Percentiles rank a stretch among this genome's conserved stretches.
Conservation (phyloP, 2,797 vertebrate genomes). For the Peromyscus eremicus region DNA sequence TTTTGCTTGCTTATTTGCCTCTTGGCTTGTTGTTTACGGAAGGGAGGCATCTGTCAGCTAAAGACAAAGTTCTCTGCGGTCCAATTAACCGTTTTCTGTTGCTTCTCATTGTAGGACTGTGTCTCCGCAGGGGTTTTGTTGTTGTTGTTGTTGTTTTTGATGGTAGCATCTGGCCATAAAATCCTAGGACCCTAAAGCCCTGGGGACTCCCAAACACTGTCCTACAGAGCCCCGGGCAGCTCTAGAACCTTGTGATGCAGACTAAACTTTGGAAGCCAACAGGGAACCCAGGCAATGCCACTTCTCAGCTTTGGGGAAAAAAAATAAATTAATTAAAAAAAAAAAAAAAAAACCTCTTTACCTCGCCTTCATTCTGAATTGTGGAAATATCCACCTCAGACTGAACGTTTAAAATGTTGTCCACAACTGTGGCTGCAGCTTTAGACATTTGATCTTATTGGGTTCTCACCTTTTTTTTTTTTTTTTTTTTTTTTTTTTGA, state of each 20-base stretch:
- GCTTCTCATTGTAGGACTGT: background rate
- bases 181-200: background rate
- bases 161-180: background rate
- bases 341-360: background rate
- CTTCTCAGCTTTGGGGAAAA: background rate
- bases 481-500: background rate
- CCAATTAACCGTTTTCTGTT: background rate
- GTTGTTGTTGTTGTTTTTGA: background rate
- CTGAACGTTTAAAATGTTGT: background rate
- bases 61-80: constrained; percentile 15
- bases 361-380: background rate
- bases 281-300: background rate
- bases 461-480: background rate
- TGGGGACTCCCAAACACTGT: background rate
- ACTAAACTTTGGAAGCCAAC: background rate
- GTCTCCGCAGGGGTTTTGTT: background rate
- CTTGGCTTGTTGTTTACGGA: constrained; percentile 33
- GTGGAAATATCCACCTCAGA: background rate
- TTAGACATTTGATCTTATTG: background rate
- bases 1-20: constrained; percentile 36
- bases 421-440: background rate
- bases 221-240: fast-evolving
- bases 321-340: too few relatives aligned
- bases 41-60: background rate
- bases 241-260: background rate